Percentiles rank a stretch among this genome's conserved stretches.
Evolutionary conservation across 1,140 invertebrate species (phyloP).

Genomic region (Papilio helenus): DNA sequence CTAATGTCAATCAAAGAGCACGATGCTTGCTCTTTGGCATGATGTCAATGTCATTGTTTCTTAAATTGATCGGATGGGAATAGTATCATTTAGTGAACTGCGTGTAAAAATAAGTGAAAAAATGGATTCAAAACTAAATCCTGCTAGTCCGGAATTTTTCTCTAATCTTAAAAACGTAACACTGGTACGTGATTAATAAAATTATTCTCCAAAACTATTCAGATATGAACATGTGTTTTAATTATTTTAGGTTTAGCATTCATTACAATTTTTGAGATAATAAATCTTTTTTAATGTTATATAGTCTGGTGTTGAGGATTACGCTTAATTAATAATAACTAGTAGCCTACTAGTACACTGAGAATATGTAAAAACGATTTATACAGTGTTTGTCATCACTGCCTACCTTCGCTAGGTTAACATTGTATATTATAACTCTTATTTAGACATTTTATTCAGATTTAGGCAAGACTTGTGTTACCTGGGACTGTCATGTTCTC

Average conservation of each 20-base stretch:
- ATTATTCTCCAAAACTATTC: conserved; percentile 38
- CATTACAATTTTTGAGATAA: background rate
- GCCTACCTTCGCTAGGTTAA: too few relatives aligned
- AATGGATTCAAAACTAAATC: conserved; percentile 72
- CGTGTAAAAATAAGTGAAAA: conserved; percentile 10
- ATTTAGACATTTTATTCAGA: too few relatives aligned
- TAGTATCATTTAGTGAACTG: background rate
- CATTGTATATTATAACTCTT: too few relatives aligned
- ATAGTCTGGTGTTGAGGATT: background rate
- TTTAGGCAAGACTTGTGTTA: too few relatives aligned
- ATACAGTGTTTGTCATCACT: too few relatives aligned
- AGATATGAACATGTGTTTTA: conserved; percentile 58
- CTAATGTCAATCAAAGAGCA: too few relatives aligned
- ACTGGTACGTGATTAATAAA: conserved; percentile 56
- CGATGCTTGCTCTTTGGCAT: too few relatives aligned
- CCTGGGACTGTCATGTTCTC: too few relatives aligned
- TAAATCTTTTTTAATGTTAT: background rate
- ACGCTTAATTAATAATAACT: too few relatives aligned
- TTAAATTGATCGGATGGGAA: conserved; percentile 33
- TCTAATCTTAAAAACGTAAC: conserved; percentile 62
- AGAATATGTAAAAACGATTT: too few relatives aligned
- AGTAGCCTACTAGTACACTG: too few relatives aligned
- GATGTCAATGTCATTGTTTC: conserved; percentile 38
- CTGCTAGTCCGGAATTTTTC: conserved; percentile 70
- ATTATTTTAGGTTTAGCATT: conserved; percentile 22